Conservation (phyloP, 2,113 vertebrate species). For the Callorhinus ursinus region DNA sequence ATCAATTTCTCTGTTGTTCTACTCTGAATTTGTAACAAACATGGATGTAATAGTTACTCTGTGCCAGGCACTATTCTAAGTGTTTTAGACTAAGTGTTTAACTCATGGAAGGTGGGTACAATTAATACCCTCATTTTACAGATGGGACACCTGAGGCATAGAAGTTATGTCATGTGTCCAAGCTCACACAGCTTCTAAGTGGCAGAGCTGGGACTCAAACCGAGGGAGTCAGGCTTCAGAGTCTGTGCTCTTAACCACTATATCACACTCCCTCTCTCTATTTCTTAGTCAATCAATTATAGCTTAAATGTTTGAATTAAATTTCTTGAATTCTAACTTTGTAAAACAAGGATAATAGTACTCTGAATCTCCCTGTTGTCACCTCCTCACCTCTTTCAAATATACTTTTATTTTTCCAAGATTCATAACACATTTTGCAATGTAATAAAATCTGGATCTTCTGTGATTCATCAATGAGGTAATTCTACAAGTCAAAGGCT, state of each 20-base stretch:
- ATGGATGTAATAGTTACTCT: neutral
- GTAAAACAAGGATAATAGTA: neutral
- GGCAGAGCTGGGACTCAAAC: neutral
- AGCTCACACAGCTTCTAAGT: neutral
- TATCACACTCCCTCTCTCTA: neutral
- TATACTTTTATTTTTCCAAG: conserved; percentile 18
- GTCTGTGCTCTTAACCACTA: neutral
- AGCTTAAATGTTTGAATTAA: neutral
- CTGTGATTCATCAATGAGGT: neutral
- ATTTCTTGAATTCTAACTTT: neutral
- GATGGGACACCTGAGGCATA: neutral
- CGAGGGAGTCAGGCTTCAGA: neutral
- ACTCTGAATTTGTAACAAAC: neutral
- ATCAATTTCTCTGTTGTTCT: neutral
- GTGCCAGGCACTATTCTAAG: neutral
- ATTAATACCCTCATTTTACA: neutral
- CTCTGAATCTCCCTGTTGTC: neutral
- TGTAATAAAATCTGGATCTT: neutral
- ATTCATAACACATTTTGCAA: neutral
- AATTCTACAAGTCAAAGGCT: neutral
- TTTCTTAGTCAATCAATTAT: neutral
- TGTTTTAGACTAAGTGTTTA: neutral
- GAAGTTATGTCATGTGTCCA: neutral
- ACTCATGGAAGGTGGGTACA: neutral
- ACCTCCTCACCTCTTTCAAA: neutral